Evolutionary conservation across 2,797 vertebrate genomes (phyloP).

Genomic region (Heliangelus exortis): DNA sequence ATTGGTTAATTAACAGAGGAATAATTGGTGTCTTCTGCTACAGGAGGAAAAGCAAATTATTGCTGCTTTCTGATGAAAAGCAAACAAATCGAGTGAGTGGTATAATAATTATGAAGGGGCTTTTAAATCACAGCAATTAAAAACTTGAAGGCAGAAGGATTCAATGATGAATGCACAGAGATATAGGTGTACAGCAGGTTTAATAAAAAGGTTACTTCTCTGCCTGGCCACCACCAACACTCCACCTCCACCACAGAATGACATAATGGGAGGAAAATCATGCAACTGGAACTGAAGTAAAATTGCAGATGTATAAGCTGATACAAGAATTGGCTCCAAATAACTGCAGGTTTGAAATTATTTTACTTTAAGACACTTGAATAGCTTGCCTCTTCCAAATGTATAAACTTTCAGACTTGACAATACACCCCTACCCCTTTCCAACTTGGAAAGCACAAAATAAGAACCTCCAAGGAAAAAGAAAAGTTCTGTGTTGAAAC

Average conservation of each 20-base stretch:
- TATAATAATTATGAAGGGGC: neutral
- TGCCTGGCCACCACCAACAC: neutral
- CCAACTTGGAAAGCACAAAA: neutral
- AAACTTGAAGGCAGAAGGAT: neutral
- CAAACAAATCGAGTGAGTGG: neutral
- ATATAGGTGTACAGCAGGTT: neutral
- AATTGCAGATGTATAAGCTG: neutral
- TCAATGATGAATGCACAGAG: neutral
- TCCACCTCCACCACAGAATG: neutral
- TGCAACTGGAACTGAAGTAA: neutral
- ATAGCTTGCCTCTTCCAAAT: neutral
- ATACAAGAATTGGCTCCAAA: neutral
- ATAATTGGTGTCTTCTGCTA: neutral
- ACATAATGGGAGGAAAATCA: neutral
- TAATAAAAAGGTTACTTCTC: neutral
- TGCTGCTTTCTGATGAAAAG: neutral
- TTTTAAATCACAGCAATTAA: neutral
- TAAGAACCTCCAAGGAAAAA: neutral
- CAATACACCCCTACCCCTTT: neutral
- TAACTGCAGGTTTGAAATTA: neutral
- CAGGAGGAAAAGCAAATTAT: too few relatives aligned
- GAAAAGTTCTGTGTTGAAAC: neutral
- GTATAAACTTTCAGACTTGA: neutral
- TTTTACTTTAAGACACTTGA: neutral
- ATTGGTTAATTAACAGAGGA: too few relatives aligned